Percentiles rank a stretch among this genome's conserved stretches.
These are phyloP conservation scores for Ochlodes sylvanus DNA, from an alignment of 2,888 invertebrate species.

Conservation along the genomic window DNA sequence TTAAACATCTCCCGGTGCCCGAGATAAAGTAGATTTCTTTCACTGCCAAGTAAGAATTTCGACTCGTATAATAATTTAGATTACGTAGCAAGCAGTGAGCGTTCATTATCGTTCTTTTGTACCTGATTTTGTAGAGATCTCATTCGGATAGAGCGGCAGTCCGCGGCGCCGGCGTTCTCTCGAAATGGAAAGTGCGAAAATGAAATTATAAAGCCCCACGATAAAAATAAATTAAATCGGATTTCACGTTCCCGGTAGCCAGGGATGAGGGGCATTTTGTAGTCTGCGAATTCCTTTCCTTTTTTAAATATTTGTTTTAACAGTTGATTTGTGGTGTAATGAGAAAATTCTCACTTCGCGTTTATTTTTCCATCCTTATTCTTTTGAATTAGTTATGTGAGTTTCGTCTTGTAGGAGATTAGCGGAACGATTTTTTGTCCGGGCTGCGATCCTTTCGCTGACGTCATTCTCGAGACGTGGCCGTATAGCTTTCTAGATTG, in stretches of 20 bases:
- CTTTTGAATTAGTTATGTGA: slow-evolving; percentile 36
- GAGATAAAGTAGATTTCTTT: slow-evolving; percentile 83
- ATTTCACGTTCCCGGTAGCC: slow-evolving; percentile 82
- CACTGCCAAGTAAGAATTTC: slow-evolving; percentile 81
- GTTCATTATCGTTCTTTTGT: slow-evolving; percentile 86
- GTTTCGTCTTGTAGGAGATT: slow-evolving; percentile 26
- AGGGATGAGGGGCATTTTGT: slow-evolving; percentile 79
- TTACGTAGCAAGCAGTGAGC: slow-evolving; percentile 84
- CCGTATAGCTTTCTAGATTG: slow-evolving; percentile 48
- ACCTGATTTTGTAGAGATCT: slow-evolving; percentile 82
- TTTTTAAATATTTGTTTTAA: slow-evolving; percentile 83
- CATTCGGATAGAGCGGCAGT: slow-evolving; percentile 83
- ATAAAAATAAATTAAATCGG: slow-evolving; percentile 86
- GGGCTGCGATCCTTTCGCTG: slow-evolving; percentile 11
- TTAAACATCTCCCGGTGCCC: slow-evolving; percentile 77
- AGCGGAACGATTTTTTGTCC: slow-evolving; percentile 21
- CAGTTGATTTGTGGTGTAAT: slow-evolving; percentile 83
- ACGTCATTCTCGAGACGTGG: slow-evolving; percentile 30
- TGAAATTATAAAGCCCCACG: slow-evolving; percentile 85
- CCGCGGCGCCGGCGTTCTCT: slow-evolving; percentile 80
- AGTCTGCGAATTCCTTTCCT: slow-evolving; percentile 80
- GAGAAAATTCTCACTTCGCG: slow-evolving; percentile 79
- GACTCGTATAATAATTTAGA: slow-evolving; percentile 84
- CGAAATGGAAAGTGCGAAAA: slow-evolving; percentile 85
- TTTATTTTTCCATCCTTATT: slow-evolving; percentile 59